These are phyloP conservation scores for Cactoblastis cactorum DNA, from an alignment of 2,888 invertebrate genomes.

Conservation along the genomic window DNA sequence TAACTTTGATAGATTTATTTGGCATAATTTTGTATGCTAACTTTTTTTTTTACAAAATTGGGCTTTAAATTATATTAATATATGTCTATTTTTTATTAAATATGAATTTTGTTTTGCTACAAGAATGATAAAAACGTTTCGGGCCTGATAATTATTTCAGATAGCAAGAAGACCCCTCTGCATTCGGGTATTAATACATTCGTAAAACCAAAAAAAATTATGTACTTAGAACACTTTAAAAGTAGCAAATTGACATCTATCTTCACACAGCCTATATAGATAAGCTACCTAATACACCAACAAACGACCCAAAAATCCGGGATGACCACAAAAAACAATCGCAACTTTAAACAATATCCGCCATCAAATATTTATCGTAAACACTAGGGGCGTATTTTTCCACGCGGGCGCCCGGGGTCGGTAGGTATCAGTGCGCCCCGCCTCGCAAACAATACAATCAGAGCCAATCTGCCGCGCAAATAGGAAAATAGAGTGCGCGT, in stretches of 20 bases:
- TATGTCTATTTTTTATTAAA: no score
- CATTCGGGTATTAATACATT: no score
- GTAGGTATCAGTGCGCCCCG: slow-evolving; percentile 55
- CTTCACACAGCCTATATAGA: no score
- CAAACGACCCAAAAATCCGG: background rate
- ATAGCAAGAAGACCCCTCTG: no score
- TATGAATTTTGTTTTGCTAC: no score
- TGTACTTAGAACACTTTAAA: no score
- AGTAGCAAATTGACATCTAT: background rate
- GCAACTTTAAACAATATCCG: slow-evolving; percentile 55
- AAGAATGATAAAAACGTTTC: no score
- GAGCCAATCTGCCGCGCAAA: slow-evolving; percentile 78
- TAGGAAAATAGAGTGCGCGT: slow-evolving; percentile 77
- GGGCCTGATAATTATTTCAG: no score
- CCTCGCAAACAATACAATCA: slow-evolving; percentile 77
- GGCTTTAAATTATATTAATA: no score
- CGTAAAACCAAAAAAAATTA: no score
- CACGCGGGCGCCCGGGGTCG: slow-evolving; percentile 45
- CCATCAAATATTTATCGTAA: slow-evolving; percentile 67
- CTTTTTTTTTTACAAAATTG: no score
- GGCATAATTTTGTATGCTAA: background rate
- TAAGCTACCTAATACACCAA: background rate
- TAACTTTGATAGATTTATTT: background rate
- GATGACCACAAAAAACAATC: slow-evolving; percentile 30
- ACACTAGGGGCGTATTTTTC: slow-evolving; percentile 65